phyloP scores from a whole-genome alignment of 2,888 invertebrate species.

The Microchrysa polita region DNA sequence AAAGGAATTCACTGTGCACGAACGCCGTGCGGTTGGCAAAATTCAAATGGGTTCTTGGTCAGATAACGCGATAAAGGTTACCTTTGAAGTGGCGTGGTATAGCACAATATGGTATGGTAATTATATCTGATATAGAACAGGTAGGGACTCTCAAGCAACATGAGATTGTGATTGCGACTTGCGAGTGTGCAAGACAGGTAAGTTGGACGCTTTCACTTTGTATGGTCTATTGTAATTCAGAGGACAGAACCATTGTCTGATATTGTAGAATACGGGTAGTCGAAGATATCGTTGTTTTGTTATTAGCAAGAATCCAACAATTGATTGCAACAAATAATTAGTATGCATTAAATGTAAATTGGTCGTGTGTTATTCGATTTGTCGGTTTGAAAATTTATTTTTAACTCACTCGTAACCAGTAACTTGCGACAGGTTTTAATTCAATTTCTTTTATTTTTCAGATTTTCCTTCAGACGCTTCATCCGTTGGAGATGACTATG shows the following conservation, averaged over 20 bases:
- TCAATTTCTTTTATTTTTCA: slow-evolving; percentile 39
- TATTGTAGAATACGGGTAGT: too few species aligned
- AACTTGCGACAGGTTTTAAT: too few species aligned
- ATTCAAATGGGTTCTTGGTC: not conserved
- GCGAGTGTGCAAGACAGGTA: too few species aligned
- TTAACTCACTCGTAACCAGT: too few species aligned
- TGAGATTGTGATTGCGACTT: too few species aligned
- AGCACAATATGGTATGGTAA: not conserved
- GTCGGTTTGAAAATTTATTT: too few species aligned
- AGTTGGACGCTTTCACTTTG: not conserved
- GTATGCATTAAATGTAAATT: too few species aligned
- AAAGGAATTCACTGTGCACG: not conserved
- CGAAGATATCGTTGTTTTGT: too few species aligned
- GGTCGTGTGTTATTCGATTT: too few species aligned
- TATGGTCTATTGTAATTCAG: slow-evolving; percentile 15
- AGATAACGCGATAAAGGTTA: slow-evolving; percentile 25
- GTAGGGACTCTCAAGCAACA: too few species aligned
- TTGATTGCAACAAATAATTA: too few species aligned
- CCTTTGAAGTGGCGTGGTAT: not conserved
- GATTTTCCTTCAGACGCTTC: slow-evolving; percentile 44
- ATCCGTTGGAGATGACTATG: slow-evolving; percentile 38
- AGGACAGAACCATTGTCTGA: not conserved
- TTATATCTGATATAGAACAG: not conserved
- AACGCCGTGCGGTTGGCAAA: not conserved
- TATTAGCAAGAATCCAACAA: too few species aligned